These are phyloP conservation scores for Pandemis cinnamomeana DNA, from an alignment of 2,888 invertebrate species.

Conservation along the genomic window DNA sequence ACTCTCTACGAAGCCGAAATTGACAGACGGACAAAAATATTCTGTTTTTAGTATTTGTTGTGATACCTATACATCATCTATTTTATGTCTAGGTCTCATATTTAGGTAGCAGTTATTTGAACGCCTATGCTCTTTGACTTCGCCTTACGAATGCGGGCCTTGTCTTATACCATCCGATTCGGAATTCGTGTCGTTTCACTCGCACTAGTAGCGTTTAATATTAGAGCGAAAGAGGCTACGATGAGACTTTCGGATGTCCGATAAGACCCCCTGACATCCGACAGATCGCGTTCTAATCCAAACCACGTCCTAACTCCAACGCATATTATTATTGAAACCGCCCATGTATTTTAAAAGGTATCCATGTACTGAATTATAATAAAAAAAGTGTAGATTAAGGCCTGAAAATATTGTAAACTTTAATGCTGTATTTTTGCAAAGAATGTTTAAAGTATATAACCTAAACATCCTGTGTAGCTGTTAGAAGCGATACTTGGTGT, in stretches of 20 bases:
- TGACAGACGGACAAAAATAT: too few relatives aligned
- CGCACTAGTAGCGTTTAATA: too few relatives aligned
- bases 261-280: neutral
- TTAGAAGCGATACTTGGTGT: neutral
- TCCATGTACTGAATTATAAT: constrained; percentile 60
- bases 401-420: constrained; percentile 48
- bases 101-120: too few relatives aligned
- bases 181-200: too few relatives aligned
- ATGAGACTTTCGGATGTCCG: neutral
- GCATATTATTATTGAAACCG: constrained; percentile 64
- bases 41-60: too few relatives aligned
- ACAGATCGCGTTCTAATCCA: constrained; percentile 1
- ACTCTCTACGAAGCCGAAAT: too few relatives aligned
- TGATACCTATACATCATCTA: too few relatives aligned
- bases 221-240: too few relatives aligned
- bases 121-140: too few relatives aligned
- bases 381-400: constrained; percentile 40
- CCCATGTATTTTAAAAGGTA: constrained; percentile 69
- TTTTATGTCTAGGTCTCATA: too few relatives aligned
- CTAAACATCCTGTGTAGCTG: constrained; percentile 16
- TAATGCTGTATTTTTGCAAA: constrained; percentile 78
- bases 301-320: constrained; percentile 23
- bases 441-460: constrained; percentile 46
- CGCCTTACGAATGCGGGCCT: too few relatives aligned
- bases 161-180: too few relatives aligned